Conservation (phyloP, 2,888 invertebrate genomes). For the Perizoma flavofasciatum region DNA sequence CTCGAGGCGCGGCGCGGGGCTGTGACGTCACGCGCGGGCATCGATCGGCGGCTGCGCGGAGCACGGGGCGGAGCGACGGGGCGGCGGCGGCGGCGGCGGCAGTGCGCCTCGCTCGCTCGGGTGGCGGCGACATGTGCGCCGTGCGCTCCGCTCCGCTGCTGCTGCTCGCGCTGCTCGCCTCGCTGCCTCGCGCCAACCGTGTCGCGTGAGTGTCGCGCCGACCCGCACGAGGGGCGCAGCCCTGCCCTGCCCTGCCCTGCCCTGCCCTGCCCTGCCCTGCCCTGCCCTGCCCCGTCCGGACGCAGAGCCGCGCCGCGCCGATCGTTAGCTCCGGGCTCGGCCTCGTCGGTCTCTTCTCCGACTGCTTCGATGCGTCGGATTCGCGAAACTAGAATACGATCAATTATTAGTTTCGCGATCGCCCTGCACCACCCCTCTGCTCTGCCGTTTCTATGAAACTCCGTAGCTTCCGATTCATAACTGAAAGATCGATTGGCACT, state of each 20-base stretch:
- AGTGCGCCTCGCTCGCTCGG: conserved; percentile 48
- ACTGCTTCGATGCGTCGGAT: conserved; percentile 17
- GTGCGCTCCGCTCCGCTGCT: conserved; percentile 51
- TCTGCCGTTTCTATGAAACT: conserved; percentile 4
- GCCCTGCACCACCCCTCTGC: conserved; percentile 18
- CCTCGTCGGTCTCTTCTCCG: no score
- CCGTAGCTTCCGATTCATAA: no score
- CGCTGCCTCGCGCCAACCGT: conserved; percentile 56
- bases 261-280: not conserved
- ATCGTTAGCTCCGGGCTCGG: conserved; percentile 18
- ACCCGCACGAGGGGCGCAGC: not conserved
- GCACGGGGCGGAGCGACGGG: conserved; percentile 25
- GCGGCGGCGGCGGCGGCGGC: conserved; percentile 38
- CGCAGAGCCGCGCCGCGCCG: conserved; percentile 1
- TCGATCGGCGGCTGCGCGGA: conserved; percentile 25
- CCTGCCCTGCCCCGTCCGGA: not conserved
- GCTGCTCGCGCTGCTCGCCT: conserved; percentile 55
- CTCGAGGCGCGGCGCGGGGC: conserved; percentile 4
- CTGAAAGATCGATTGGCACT: no score
- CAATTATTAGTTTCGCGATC: conserved; percentile 21
- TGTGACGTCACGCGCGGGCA: conserved; percentile 29
- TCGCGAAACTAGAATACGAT: conserved; percentile 18
- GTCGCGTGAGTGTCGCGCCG: conserved; percentile 56
- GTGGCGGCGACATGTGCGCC: conserved; percentile 49
- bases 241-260: not conserved